A percentile compares a stretch with the other conserved stretches of the same genome.
These are phyloP conservation scores for Eretmochelys imbricata DNA, from an alignment of 2,113 vertebrate species.

Conservation along the genomic window DNA sequence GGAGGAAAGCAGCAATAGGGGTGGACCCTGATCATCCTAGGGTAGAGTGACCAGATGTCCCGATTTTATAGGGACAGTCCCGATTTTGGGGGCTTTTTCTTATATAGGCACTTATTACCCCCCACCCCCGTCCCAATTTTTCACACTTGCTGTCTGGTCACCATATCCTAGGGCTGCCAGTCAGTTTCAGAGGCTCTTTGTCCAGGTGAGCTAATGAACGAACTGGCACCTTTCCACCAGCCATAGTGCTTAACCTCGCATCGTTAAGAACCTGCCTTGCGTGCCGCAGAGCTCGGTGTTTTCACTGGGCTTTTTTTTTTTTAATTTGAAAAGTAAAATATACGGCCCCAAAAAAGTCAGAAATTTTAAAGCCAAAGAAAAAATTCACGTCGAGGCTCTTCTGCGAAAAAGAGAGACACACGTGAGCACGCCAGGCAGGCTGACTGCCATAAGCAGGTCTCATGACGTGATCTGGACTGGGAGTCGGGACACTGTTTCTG, in stretches of 20 bases:
- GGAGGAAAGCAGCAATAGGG: not conserved
- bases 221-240: rapidly evolving
- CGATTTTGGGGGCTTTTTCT: too few species aligned
- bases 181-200: not conserved
- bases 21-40: not conserved
- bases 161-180: not conserved
- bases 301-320: too few species aligned
- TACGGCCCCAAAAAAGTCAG: too few species aligned
- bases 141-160: not conserved
- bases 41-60: too few species aligned
- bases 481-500: not conserved
- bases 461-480: not conserved
- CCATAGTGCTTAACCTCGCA: rapidly evolving
- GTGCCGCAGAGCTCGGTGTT: too few species aligned
- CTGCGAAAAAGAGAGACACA: too few species aligned
- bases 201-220: rapidly evolving
- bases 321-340: too few species aligned
- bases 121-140: not conserved
- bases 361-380: too few species aligned
- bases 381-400: too few species aligned
- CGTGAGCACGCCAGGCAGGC: not conserved
- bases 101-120: too few species aligned
- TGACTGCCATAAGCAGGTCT: not conserved
- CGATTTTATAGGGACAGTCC: too few species aligned
- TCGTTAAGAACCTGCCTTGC: too few species aligned